Evolutionary conservation across 2,888 invertebrate species (phyloP).

Genomic region (Nephrocerus scutellatus): DNA sequence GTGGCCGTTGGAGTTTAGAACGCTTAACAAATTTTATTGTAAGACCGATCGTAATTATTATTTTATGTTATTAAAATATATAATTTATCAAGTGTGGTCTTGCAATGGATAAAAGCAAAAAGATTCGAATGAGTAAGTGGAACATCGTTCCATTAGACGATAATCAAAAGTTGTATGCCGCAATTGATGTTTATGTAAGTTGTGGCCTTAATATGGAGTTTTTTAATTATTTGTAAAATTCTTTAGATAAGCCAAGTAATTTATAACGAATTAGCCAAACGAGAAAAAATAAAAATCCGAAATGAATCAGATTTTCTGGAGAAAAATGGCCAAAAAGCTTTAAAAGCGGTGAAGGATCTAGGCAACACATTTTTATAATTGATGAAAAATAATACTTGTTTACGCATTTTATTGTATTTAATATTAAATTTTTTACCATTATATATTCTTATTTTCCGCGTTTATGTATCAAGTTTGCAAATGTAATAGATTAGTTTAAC

Average conservation of each 20-base stretch:
- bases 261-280: conserved; percentile 36
- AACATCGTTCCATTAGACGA: conserved; percentile 52
- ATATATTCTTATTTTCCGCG: too few relatives aligned
- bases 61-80: conserved; percentile 1
- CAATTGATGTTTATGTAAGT: conserved; percentile 61
- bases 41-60: conserved; percentile 20
- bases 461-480: too few relatives aligned
- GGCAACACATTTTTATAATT: conserved; percentile 37
- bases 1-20: conserved; percentile 56
- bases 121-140: conserved; percentile 57
- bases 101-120: conserved; percentile 52
- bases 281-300: conserved; percentile 29
- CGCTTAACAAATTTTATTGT: conserved; percentile 53
- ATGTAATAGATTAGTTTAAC: too few relatives aligned
- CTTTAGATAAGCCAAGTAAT: conserved; percentile 46
- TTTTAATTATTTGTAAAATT: conserved; percentile 6
- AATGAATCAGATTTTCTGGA: conserved; percentile 34
- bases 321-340: conserved; percentile 37
- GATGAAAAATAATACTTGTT: too few relatives aligned
- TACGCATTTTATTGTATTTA: too few relatives aligned
- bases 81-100: conserved; percentile 24
- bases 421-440: too few relatives aligned
- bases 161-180: conserved; percentile 55
- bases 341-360: conserved; percentile 36
- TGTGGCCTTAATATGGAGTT: not conserved